Evolutionary conservation across 2,797 vertebrate species (phyloP), one percentile per base, ranked within the genome.

Genomic region (Lycodopsis pacificus): DNA sequence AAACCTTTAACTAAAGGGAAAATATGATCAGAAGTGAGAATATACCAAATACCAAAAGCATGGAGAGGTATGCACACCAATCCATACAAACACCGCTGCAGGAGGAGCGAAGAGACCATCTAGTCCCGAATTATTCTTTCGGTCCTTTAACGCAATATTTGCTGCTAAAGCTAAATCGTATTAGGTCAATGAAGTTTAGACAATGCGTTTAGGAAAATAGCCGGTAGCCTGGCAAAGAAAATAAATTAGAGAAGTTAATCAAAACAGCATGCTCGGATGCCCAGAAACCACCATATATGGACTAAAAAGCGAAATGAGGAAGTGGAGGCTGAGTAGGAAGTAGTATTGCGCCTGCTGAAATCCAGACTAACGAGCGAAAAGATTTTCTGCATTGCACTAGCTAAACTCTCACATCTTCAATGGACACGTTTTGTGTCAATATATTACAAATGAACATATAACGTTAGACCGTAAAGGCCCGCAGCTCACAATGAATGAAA

Each of bases 251-350:
- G 82, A 90, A 81, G 72, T 79, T 71, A 71, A 80, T 85, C 1
- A 74, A 77, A 86, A 90, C 90, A 76, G 22, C 57, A 75, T 34
- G 71, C 89, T 91, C 85, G 49, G 92, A 94, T 87, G 76, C 82
- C 62, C 78, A 91, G 89, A 97, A 96, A 96, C 90, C 90, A 95
- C 97, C 97, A 97, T 98, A 98, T 98, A 98, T 96, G 97, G 96
- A 95, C 94, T 95, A 93, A 95, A 96, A 94, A 67, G 92, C 86
- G 89, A 93, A 97, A 96, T 95, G 96, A 97, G 97, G 97, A 99
- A 98, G 96, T 95, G 95, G 91, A 65, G 77, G 73, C 77, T 65
- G 94, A 95, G 92, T 95, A 96, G 97, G 96, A 97, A 97, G 96
- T 96, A 84, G 77, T 49, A 92, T 49, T 93, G 96, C 96, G 97